Conservation (phyloP, 2,888 invertebrate genomes). For the Sphecodes monilicornis region DNA sequence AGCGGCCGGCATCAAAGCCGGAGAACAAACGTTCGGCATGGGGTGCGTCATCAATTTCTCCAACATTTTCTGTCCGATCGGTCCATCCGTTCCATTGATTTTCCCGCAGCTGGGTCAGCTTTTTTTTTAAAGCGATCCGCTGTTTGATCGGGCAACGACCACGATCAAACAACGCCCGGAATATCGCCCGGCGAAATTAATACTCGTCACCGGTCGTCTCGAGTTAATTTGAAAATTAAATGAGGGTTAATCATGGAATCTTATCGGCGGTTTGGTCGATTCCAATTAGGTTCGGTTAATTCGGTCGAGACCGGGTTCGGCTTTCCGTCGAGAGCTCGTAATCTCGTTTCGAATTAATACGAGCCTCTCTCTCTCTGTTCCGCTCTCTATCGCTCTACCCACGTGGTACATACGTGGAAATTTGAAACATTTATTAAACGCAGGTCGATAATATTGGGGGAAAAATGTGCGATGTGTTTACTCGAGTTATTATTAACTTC, state of each 20-base stretch:
- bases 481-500: constrained; percentile 1
- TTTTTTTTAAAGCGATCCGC: background rate
- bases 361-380: background rate
- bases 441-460: no score
- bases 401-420: background rate
- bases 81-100: constrained; percentile 14
- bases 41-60: background rate
- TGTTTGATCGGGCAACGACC: constrained; percentile 14
- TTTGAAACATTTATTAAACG: constrained; percentile 15
- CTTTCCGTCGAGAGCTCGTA: constrained; percentile 19
- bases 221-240: constrained; percentile 48
- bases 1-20: background rate
- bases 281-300: constrained; percentile 45
- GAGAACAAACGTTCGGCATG: background rate
- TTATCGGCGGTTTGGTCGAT: constrained; percentile 49
- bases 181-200: constrained; percentile 11
- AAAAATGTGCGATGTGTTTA: background rate
- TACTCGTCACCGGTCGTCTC: constrained; percentile 14
- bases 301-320: constrained; percentile 15
- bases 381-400: background rate
- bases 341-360: constrained; percentile 30
- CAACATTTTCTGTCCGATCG: constrained; percentile 5
- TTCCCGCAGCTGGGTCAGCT: background rate
- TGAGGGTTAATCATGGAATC: constrained; percentile 44
- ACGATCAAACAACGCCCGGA: background rate